Evolutionary conservation across 2,888 invertebrate genomes (phyloP).

Genomic region (Hermaeophaga mercurialis): DNA sequence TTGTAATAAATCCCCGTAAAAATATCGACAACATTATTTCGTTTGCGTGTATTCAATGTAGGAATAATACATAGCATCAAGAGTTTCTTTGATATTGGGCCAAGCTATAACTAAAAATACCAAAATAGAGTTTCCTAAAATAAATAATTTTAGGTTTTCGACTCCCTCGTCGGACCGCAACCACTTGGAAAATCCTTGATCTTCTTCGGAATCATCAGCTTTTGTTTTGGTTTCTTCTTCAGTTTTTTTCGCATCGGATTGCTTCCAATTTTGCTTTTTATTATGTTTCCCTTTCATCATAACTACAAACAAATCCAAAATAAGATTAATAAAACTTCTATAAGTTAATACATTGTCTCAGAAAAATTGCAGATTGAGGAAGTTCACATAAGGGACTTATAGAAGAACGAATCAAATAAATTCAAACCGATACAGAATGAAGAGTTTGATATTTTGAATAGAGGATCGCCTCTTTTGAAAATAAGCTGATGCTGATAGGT

Average conservation of each 20-base stretch:
- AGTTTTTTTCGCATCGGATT: not conserved
- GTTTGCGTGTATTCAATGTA: constrained; percentile 40
- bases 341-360: too few species aligned
- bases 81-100: constrained; percentile 70
- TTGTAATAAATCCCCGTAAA: constrained; percentile 68
- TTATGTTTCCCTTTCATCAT: constrained; percentile 10
- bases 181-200: constrained; percentile 53
- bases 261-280: not conserved
- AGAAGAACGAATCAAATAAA: too few species aligned
- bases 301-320: too few species aligned
- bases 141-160: constrained; percentile 81
- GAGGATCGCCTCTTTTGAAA: too few species aligned
- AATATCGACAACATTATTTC: constrained; percentile 63
- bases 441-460: too few species aligned
- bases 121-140: constrained; percentile 75
- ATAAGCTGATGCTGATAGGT: too few species aligned
- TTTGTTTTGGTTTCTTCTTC: constrained; percentile 6
- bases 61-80: constrained; percentile 58
- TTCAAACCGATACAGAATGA: too few species aligned
- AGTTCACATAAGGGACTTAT: too few species aligned
- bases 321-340: too few species aligned
- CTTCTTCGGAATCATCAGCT: constrained; percentile 46
- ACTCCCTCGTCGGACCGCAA: constrained; percentile 66
- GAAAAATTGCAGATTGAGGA: too few species aligned
- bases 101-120: constrained; percentile 74